These are phyloP conservation scores for Pontoporia blainvillei DNA, from an alignment of 2,113 vertebrate species.

Conservation along the genomic window DNA sequence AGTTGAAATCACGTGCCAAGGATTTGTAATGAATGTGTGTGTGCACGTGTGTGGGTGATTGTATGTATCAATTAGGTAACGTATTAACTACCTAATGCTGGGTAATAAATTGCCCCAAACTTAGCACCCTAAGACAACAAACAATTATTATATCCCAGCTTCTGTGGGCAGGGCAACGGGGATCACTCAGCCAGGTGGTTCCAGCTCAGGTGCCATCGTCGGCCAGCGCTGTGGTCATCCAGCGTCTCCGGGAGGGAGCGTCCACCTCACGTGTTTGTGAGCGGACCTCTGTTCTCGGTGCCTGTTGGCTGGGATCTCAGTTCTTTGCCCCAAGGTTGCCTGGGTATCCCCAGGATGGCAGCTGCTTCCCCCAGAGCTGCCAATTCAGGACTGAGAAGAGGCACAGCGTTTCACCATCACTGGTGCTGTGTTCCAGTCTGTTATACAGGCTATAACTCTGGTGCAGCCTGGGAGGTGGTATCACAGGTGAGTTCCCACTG, in stretches of 20 bases:
- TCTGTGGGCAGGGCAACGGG: neutral
- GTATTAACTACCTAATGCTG: neutral
- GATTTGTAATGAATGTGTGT: neutral
- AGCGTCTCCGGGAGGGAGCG: neutral
- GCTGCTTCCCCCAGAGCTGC: neutral
- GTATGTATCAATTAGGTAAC: neutral
- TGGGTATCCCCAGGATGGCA: too few species aligned
- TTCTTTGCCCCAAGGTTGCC: too few species aligned
- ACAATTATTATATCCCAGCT: neutral
- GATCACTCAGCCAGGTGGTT: neutral
- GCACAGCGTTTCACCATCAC: rapidly evolving
- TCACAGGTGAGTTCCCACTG: neutral
- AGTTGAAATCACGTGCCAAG: neutral
- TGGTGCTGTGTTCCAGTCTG: too few species aligned
- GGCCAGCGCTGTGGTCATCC: too few species aligned
- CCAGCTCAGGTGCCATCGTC: neutral
- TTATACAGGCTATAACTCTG: neutral
- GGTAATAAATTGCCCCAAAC: neutral
- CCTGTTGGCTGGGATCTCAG: neutral
- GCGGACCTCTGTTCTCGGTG: rapidly evolving
- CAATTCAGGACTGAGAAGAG: neutral
- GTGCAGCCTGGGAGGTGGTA: neutral
- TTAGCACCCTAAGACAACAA: neutral
- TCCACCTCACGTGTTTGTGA: neutral
- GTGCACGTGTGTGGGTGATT: neutral